These are phyloP conservation scores for Florisuga fusca DNA, from an alignment of 2,797 vertebrate genomes.

Conservation along the genomic window DNA sequence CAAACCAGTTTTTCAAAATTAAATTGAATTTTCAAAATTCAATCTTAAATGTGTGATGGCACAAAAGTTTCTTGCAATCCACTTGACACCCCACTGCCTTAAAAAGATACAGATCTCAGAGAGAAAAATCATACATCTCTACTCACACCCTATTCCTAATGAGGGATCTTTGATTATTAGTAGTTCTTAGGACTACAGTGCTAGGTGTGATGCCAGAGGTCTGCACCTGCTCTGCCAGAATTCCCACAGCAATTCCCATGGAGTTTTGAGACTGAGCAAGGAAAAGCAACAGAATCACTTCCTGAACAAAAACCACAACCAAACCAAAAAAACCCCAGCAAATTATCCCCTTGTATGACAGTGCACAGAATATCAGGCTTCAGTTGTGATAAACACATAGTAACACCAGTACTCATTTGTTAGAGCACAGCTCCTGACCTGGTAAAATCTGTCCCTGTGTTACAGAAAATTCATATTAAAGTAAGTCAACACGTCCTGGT, in stretches of 20 bases:
- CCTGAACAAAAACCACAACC: not conserved
- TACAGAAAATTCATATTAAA: not conserved
- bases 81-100: not conserved
- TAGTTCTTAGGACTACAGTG: accelerated
- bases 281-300: not conserved
- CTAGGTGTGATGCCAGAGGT: not conserved
- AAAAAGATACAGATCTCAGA: not conserved
- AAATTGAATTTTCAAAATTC: no score
- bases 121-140: not conserved
- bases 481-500: not conserved
- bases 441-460: not conserved
- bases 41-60: not conserved
- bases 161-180: not conserved
- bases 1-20: not conserved
- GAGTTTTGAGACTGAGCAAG: not conserved
- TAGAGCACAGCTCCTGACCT: not conserved
- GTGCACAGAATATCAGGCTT: accelerated
- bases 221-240: not conserved
- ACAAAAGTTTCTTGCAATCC: not conserved
- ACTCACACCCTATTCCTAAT: not conserved
- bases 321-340: accelerated
- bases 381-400: not conserved
- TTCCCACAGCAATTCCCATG: not conserved
- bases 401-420: not conserved
- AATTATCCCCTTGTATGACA: not conserved